phyloP scores from a whole-genome alignment of 1,140 invertebrate genomes.

The Lucilia sericata region DNA sequence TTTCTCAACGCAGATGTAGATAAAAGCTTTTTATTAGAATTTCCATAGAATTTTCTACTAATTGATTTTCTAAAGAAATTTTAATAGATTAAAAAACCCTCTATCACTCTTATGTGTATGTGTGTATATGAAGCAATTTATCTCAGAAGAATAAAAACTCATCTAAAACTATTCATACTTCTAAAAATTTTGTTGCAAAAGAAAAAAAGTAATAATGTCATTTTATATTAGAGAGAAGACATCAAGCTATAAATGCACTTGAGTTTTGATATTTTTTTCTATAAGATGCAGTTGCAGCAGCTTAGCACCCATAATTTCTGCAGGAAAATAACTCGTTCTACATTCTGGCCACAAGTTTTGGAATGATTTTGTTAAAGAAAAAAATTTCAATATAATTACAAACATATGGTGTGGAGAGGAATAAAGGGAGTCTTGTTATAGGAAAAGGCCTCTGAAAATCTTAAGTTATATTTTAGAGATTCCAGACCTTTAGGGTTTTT shows the following conservation, averaged over 20 bases:
- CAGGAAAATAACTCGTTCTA: conserved; percentile 3
- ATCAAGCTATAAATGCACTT: conserved; percentile 3
- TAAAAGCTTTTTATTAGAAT: conserved; percentile 25
- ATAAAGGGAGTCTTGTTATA: background rate
- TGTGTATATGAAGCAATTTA: background rate
- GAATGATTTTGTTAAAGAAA: conserved; percentile 19
- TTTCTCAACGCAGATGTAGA: conserved; percentile 21
- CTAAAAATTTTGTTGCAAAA: background rate
- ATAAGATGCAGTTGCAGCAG: background rate
- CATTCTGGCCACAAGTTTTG: background rate
- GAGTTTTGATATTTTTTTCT: background rate
- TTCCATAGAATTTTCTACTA: conserved; percentile 31
- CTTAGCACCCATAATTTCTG: background rate
- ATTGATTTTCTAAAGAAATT: conserved; percentile 37
- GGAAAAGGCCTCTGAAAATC: background rate
- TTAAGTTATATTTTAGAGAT: too few species aligned
- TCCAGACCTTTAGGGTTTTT: too few species aligned
- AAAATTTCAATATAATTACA: conserved; percentile 31
- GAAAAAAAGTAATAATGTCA: conserved; percentile 23
- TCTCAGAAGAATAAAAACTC: conserved; percentile 26
- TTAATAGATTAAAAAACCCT: background rate
- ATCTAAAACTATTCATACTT: conserved; percentile 31
- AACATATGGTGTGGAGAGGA: background rate
- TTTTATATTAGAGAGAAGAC: conserved; percentile 23
- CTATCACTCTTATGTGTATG: background rate